Evolutionary conservation across 1,140 invertebrate species (phyloP).

Genomic region (Forficula auricularia): DNA sequence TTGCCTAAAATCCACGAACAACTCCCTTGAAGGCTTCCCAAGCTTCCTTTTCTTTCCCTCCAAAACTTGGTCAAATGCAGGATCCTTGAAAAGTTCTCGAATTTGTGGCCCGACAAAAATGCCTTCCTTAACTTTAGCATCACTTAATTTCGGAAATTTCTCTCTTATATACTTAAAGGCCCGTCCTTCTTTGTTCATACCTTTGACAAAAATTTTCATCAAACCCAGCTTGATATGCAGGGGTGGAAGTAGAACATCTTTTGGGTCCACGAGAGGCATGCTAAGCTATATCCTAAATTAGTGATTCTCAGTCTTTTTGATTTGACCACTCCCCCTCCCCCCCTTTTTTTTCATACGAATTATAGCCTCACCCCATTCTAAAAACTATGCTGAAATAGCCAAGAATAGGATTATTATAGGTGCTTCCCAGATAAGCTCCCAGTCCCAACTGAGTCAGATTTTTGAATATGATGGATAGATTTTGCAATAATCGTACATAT

Average conservation of each 20-base stretch:
- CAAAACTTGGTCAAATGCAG: constrained; percentile 12
- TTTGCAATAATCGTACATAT: no score
- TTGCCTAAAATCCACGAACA: constrained; percentile 3
- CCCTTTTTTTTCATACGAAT: no score
- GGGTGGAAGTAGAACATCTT: constrained; percentile 20
- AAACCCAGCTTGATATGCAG: constrained; percentile 14
- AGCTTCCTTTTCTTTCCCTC: constrained; percentile 10
- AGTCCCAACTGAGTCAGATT: no score
- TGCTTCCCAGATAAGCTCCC: no score
- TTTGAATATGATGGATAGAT: no score
- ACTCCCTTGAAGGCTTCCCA: constrained; percentile 13
- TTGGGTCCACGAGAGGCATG: constrained; percentile 17
- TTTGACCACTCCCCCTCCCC: no score
- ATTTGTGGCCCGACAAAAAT: constrained; percentile 2
- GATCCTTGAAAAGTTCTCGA: constrained; percentile 11
- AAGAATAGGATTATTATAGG: no score
- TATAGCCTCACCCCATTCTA: no score
- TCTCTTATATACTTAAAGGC: constrained; percentile 10
- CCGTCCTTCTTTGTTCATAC: constrained; percentile 9
- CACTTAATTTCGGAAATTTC: constrained; percentile 4
- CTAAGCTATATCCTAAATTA: no score
- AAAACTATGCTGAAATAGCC: no score
- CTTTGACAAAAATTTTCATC: constrained; percentile 17
- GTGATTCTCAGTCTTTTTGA: no score
- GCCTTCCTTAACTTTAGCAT: constrained; percentile 6